Base-by-base conservation (phyloP, 2,113 vertebrate genomes). In the Neogale vison region DNA sequence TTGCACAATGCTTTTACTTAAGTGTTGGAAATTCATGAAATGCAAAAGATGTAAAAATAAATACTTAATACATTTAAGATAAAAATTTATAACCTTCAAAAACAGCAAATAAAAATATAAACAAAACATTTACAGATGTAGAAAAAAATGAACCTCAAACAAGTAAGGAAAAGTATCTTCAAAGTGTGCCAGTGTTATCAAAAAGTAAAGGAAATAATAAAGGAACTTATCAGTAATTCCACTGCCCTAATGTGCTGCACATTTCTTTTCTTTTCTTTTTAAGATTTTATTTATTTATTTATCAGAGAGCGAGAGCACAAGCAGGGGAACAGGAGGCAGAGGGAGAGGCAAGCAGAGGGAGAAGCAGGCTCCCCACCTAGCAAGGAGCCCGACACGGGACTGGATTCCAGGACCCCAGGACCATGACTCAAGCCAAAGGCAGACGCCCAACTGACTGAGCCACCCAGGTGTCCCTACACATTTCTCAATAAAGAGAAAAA, bases 81-180 rank as follows among this genome's bases (percentile, higher is more conserved):
- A 85, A 93, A 94, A 86, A 93, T 36, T 12, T 88, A 3, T 47
- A 79, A 45, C 6, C n/a, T 34, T 55, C 65, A 36, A 83, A 93
- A 95, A 77, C 1, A 82, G 50, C 24, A 63, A 90, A 93, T 45
- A 80, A 84, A 95, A 55, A 93, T 13, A n/a, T 29, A 29, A 72
- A 59, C 50, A 57, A 69, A 36, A 50, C 31, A 61, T 57, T 92
- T 52, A 65, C 14, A 85, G 11, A 52, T 72, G 94, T n/a, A 42
- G 17, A 93, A 93, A 92, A 94, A 94, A 69, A 59, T 45, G 34
- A 93, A 88, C 20, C 65, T 86, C 26, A 61, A 85, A 47, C 24
- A 86, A 1, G 39, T 24, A 3, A 77, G 15, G 45, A 94, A 71
- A 69, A 39, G 34, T 80, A 65, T 5, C 67, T 85, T 77, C 79